phyloP scores from a whole-genome alignment of 30 jellyfish, hydroid and myxozoan genomes.

The Cassiopea xamachana region DNA sequence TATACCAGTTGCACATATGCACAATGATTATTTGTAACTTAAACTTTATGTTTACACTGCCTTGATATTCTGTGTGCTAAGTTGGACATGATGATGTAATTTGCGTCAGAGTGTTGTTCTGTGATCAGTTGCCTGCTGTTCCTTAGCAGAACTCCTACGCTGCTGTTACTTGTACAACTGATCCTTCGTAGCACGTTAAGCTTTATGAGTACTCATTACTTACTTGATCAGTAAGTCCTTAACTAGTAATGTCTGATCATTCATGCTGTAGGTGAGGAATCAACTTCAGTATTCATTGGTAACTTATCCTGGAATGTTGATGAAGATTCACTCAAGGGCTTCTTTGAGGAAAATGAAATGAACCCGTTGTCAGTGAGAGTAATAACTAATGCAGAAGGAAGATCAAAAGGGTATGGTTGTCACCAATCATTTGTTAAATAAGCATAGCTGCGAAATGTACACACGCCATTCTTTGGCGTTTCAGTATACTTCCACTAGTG shows the following conservation, averaged over 20 bases:
- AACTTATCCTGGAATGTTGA: conserved; percentile 80
- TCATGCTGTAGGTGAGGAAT: conserved; percentile 2
- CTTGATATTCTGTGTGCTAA: too few species aligned
- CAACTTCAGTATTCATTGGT: conserved; percentile 81
- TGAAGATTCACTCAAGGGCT: conserved; percentile 69
- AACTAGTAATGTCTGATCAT: too few species aligned
- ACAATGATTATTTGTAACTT: background rate
- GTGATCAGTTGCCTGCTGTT: conserved; percentile 71
- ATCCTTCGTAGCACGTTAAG: conserved; percentile 2
- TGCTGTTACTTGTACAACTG: conserved; percentile 43
- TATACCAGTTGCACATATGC: too few species aligned
- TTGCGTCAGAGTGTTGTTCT: conserved; percentile 56
- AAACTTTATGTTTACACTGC: background rate
- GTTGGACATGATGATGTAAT: conserved; percentile 44
- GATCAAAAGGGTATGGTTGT: conserved; percentile 82
- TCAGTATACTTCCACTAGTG: too few species aligned
- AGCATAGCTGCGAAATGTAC: too few species aligned
- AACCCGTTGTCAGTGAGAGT: conserved; percentile 81
- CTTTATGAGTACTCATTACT: background rate
- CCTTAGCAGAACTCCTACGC: conserved; percentile 19
- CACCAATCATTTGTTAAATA: too few species aligned
- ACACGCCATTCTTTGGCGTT: too few species aligned
- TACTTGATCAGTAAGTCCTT: background rate
- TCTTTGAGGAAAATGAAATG: conserved; percentile 77
- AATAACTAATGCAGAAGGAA: conserved; percentile 67